Evolutionary conservation across 1,140 invertebrate genomes (phyloP).

Genomic region (Heterodera schachtii): DNA sequence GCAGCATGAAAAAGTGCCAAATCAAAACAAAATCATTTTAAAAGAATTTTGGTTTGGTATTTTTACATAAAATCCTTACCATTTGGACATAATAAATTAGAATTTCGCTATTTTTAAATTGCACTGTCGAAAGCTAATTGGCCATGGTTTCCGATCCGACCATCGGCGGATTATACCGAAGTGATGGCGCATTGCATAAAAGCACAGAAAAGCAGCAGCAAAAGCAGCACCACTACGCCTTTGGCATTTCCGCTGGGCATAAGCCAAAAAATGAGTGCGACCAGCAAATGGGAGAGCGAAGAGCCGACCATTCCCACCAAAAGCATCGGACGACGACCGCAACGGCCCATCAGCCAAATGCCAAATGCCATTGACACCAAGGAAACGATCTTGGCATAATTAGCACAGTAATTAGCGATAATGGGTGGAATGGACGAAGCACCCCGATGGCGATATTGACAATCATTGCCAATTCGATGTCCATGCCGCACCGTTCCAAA

Average conservation of each 20-base stretch:
- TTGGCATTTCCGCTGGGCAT: slow-evolving; percentile 6
- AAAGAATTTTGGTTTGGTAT: no score
- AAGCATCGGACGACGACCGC: slow-evolving; percentile 25
- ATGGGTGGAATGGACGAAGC: background rate
- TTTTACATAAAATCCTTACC: no score
- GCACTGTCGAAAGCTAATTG: no score
- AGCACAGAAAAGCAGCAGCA: slow-evolving; percentile 13
- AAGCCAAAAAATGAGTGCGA: background rate
- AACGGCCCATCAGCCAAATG: background rate
- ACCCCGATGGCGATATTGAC: slow-evolving; percentile 23
- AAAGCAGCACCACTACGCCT: background rate
- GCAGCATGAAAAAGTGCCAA: no score
- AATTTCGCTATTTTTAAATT: no score
- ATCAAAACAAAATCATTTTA: no score
- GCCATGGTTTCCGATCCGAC: no score
- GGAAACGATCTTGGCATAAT: slow-evolving; percentile 17
- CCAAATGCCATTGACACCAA: slow-evolving; percentile 16
- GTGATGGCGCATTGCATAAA: slow-evolving; percentile 13
- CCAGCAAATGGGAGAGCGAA: slow-evolving; percentile 9
- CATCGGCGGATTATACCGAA: background rate
- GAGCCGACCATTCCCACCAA: slow-evolving; percentile 17
- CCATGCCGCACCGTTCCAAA: slow-evolving; percentile 13
- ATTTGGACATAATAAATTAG: no score
- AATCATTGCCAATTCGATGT: slow-evolving; percentile 15
- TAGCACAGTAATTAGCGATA: background rate